Evolutionary conservation across 2,888 invertebrate species (phyloP).

Genomic region (Epistrophe eligans): DNA sequence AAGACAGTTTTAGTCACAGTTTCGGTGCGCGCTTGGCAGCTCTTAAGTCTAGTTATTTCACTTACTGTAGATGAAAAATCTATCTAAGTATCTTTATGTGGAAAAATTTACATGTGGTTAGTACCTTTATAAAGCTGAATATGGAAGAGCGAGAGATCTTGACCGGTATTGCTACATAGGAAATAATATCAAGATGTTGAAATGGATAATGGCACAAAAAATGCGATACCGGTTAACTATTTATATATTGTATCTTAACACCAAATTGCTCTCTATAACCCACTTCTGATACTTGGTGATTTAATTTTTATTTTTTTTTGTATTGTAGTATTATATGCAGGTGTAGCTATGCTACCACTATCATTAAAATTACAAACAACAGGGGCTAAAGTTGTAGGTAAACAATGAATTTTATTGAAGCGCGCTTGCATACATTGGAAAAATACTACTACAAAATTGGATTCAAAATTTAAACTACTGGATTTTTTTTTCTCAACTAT

Average conservation of each 20-base stretch:
- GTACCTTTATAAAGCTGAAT: slow-evolving; percentile 1
- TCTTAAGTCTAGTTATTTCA: slow-evolving; percentile 8
- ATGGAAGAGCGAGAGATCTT: slow-evolving; percentile 49
- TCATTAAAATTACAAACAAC: neutral
- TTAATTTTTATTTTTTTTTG: neutral
- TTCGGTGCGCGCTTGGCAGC: slow-evolving; percentile 16
- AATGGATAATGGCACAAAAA: slow-evolving; percentile 64
- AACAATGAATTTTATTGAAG: slow-evolving; percentile 46
- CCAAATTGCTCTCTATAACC: neutral
- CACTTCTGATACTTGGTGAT: slow-evolving; percentile 6
- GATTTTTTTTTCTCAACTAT: neutral
- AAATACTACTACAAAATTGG: slow-evolving; percentile 41
- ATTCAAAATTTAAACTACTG: slow-evolving; percentile 9
- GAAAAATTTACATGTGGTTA: slow-evolving; percentile 42
- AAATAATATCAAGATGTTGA: slow-evolving; percentile 70
- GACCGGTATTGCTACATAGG: slow-evolving; percentile 73
- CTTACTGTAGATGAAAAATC: slow-evolving; percentile 20
- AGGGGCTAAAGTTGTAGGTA: slow-evolving; percentile 3
- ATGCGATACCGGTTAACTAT: slow-evolving; percentile 48
- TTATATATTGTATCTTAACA: slow-evolving; percentile 28
- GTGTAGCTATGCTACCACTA: slow-evolving; percentile 22
- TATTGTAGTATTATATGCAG: neutral
- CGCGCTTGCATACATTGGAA: neutral
- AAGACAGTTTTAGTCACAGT: slow-evolving; percentile 11
- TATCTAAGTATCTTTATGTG: neutral